These are phyloP conservation scores for Muntiacus muntjak DNA, from an alignment of 2,113 vertebrate species.

Conservation along the genomic window DNA sequence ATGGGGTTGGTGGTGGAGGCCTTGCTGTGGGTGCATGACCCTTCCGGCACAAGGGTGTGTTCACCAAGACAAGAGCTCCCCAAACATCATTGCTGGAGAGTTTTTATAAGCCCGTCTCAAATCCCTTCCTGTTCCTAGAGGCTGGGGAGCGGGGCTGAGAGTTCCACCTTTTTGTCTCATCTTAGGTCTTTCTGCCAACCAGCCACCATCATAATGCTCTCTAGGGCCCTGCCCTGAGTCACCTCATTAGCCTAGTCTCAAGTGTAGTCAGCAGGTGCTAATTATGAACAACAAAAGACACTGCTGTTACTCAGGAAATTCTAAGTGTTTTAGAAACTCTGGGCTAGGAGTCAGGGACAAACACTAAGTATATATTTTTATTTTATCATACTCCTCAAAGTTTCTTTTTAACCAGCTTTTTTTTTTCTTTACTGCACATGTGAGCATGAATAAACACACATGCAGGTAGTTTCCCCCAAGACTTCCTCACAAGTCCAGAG, in stretches of 20 bases:
- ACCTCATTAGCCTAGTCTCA: background rate
- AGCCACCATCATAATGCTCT: background rate
- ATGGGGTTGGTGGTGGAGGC: rapidly evolving
- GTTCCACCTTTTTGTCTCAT: background rate
- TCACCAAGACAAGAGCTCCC: background rate
- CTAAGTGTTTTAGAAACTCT: background rate
- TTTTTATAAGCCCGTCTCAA: background rate
- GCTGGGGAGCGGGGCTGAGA: background rate
- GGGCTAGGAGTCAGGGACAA: background rate
- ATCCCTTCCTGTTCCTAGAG: background rate
- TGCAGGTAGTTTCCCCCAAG: background rate
- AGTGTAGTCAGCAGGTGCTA: background rate
- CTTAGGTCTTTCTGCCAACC: background rate
- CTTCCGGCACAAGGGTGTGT: background rate
- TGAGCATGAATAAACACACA: background rate
- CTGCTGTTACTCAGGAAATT: background rate
- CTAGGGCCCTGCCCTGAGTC: background rate
- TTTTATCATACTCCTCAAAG: background rate
- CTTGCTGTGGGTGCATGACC: background rate
- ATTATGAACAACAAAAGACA: background rate
- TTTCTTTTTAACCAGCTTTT: background rate
- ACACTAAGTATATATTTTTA: background rate
- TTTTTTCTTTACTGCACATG: background rate
- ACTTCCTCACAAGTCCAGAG: background rate
- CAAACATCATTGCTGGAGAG: background rate